Conservation (phyloP, 1,140 invertebrate genomes). For the Leucophenga varia region DNA sequence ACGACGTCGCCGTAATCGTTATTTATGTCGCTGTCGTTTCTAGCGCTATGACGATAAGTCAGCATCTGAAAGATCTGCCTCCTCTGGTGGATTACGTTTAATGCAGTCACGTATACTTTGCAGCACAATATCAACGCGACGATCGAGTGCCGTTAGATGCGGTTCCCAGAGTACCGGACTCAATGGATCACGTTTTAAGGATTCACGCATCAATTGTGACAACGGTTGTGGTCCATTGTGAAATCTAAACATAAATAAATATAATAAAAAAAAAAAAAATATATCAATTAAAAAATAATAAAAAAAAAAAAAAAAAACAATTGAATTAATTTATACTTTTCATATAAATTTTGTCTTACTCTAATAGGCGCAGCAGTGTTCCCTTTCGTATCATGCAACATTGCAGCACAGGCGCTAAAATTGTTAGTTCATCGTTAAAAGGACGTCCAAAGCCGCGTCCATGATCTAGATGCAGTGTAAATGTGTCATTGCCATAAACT, state of each 20-base stretch:
- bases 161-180: constrained; percentile 86
- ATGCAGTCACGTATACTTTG: constrained; percentile 77
- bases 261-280: background rate
- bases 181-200: constrained; percentile 79
- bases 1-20: too few species aligned
- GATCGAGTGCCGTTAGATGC: constrained; percentile 83
- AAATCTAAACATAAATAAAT: constrained; percentile 61
- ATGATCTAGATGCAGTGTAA: constrained; percentile 90
- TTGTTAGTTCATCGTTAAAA: constrained; percentile 89
- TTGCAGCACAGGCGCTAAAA: constrained; percentile 89
- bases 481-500: constrained; percentile 91
- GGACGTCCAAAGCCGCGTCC: constrained; percentile 91
- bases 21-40: too few species aligned
- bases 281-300: too few species aligned
- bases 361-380: constrained; percentile 73
- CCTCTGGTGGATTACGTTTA: constrained; percentile 59
- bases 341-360: too few species aligned
- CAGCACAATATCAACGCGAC: constrained; percentile 76
- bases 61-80: constrained; percentile 39
- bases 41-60: constrained; percentile 52
- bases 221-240: constrained; percentile 81
- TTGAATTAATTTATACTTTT: too few species aligned
- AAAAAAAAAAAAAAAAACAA: too few species aligned
- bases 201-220: constrained; percentile 74
- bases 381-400: constrained; percentile 82